Percentiles rank a stretch among this genome's conserved stretches.
Conservation (phyloP, 1,140 invertebrate species). For the Sitodiplosis mosellana region DNA sequence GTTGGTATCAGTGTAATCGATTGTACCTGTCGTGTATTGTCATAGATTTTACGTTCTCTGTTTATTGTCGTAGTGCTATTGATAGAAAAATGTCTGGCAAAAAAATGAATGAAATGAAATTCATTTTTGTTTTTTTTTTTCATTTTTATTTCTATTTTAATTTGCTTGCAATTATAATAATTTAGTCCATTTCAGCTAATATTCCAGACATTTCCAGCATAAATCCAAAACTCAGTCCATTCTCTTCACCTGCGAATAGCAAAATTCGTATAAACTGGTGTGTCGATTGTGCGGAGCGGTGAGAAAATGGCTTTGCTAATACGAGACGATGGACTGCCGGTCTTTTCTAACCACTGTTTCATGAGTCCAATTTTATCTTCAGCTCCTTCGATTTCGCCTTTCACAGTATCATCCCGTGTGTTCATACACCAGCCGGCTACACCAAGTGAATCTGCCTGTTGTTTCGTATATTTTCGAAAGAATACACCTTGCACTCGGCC, state of each 20-base stretch:
- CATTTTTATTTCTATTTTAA: background rate
- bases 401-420: conserved; percentile 35
- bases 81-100: too few species aligned
- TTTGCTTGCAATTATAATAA: background rate
- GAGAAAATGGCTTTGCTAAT: conserved; percentile 40
- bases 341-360: conserved; percentile 38
- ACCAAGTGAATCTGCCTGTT: conserved; percentile 30
- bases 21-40: too few species aligned
- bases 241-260: background rate
- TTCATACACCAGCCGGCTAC: conserved; percentile 45
- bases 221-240: background rate
- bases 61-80: too few species aligned
- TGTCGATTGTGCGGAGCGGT: conserved; percentile 7
- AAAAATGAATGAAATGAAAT: too few species aligned
- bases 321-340: conserved; percentile 38
- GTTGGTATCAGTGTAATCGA: too few species aligned
- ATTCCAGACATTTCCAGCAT: too few species aligned
- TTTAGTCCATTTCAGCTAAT: background rate
- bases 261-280: background rate
- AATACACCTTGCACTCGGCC: conserved; percentile 37
- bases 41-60: too few species aligned
- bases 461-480: conserved; percentile 36
- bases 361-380: conserved; percentile 29
- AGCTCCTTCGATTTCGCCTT: conserved; percentile 37
- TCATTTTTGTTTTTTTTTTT: too few species aligned